phyloP scores from a whole-genome alignment of 2,888 invertebrate genomes.

The Sericinus montela region DNA sequence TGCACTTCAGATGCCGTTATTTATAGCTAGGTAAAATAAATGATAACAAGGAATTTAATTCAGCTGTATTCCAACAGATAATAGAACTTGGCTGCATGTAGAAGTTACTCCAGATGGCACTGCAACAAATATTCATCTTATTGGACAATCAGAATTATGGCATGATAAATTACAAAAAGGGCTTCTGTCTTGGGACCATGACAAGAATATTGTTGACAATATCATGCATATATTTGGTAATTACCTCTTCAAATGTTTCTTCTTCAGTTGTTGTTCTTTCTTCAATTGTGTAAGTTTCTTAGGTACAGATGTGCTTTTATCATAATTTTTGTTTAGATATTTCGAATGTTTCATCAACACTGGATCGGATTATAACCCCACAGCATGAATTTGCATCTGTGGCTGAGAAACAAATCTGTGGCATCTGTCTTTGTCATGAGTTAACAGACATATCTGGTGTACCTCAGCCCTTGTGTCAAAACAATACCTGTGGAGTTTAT shows the following conservation, averaged over 20 bases:
- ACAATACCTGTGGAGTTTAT: conserved; percentile 50
- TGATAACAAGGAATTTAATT: too few species aligned
- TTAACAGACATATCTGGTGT: conserved; percentile 41
- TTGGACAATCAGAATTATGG: conserved; percentile 56
- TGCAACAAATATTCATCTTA: conserved; percentile 54
- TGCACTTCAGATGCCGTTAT: too few species aligned
- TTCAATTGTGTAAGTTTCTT: too few species aligned
- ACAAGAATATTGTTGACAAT: conserved; percentile 60
- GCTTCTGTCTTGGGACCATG: conserved; percentile 61
- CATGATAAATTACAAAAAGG: conserved; percentile 52
- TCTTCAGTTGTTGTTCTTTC: too few species aligned
- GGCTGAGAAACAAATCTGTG: conserved; percentile 35
- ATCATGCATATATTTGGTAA: conserved; percentile 58
- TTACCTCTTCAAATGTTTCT: neutral
- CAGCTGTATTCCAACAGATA: too few species aligned
- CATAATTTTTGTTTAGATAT: conserved; percentile 6
- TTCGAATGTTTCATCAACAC: neutral
- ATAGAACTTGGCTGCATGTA: conserved; percentile 61
- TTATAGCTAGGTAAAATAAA: too few species aligned
- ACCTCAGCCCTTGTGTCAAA: conserved; percentile 65
- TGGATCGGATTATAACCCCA: neutral
- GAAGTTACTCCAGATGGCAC: conserved; percentile 57
- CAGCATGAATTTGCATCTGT: neutral
- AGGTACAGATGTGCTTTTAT: neutral
- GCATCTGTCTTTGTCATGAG: conserved; percentile 56